A percentile compares a stretch with the other conserved stretches of the same genome.
These are phyloP conservation scores for Drosophila saltans DNA, from an alignment of 1,140 invertebrate genomes.

Conservation along the genomic window DNA sequence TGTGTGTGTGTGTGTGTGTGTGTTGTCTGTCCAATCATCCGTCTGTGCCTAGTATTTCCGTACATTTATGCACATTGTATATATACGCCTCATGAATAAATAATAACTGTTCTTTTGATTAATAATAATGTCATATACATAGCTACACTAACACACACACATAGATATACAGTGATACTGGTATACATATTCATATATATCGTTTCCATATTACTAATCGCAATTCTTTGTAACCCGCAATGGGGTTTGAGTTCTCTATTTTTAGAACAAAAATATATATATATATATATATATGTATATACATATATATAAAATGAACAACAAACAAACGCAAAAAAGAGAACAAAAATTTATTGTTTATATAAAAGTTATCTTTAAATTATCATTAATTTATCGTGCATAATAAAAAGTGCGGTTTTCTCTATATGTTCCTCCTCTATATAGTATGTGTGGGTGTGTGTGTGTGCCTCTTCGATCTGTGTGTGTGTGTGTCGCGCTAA, in stretches of 20 bases:
- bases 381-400: conserved; percentile 76
- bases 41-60: conserved; percentile 6
- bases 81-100: conserved; percentile 11
- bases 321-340: conserved; percentile 26
- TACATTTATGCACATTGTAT: conserved; percentile 8
- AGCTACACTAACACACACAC: conserved; percentile 1
- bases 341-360: conserved; percentile 66
- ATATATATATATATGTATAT: background rate
- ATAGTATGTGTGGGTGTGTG: conserved; percentile 13
- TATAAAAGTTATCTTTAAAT: conserved; percentile 76
- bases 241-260: conserved; percentile 32
- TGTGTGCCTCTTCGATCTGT: conserved; percentile 22
- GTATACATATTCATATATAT: conserved; percentile 10
- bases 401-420: conserved; percentile 56
- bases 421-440: conserved; percentile 9
- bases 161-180: background rate
- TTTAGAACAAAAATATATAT: conserved; percentile 26
- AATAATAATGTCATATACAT: conserved; percentile 14
- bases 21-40: background rate
- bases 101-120: conserved; percentile 14
- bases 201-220: conserved; percentile 27
- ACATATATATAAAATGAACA: background rate
- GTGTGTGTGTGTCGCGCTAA: conserved; percentile 13
- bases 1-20: background rate
- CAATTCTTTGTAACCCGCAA: conserved; percentile 25